Base-by-base conservation (phyloP, 2,888 invertebrate genomes). In the Drosophila leonis region DNA sequence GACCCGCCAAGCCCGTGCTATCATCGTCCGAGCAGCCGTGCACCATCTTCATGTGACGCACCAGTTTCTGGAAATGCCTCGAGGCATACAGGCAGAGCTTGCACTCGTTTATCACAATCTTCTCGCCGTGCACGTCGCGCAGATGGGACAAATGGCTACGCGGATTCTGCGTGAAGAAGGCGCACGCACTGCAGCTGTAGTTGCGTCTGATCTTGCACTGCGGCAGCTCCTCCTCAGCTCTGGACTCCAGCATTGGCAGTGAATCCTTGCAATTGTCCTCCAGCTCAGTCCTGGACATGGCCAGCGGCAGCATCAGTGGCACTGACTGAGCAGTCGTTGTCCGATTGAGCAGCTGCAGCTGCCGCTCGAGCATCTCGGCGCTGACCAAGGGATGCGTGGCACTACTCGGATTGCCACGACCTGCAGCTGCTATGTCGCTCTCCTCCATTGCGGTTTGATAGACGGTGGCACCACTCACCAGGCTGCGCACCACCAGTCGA, bases 51-150 rank as follows among this genome's bases (percentile, higher is more conserved):
- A 96, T 94, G 93, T 97, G 97, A 65, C 97, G 94, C 80, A 96
- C 94, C 73, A 97, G 94, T 94, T 98, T 98, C 93, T 97, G 97
- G 87, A 96, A 96, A 93, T 97, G 97, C 78, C 96, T 95, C 60
- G 98, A 97, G n/a, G 98, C 98, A 94, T 98, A 98, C 78, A 97
- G 94, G 92, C 98, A 98, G 87, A 95, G 94, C 56, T 96, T 96
- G 92, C 98, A 98, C 91, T 97, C 97, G 93, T 96, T 97, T 75
- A 96, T 96, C 87, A 95, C 96, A 82, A 97, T 95, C 92, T 95
- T 95, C 90, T 97, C 96, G 76, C 95, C 95, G 93, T 98, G 98
- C 54, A 95, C 95, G 93, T 97, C 96, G 66, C 96, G 95, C 84
- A 96, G 94, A 92, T 98, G 98, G 82, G 96, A 95, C 55, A 98